These are phyloP conservation scores for Pammene aurita DNA, from an alignment of 2,888 invertebrate genomes.

Conservation along the genomic window DNA sequence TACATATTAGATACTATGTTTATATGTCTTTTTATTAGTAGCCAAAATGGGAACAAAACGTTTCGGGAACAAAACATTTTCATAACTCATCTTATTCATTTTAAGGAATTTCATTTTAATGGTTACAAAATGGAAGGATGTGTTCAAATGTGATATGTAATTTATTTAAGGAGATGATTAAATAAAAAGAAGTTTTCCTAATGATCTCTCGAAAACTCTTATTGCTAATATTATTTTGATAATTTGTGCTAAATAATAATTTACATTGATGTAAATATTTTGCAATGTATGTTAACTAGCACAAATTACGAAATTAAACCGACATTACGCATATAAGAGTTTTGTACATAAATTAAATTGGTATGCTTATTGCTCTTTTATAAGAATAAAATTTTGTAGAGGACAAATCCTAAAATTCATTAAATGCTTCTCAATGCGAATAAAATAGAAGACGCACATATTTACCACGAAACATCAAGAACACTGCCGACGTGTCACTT, in stretches of 20 bases:
- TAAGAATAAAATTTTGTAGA: conserved; percentile 66
- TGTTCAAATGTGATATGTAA: conserved; percentile 82
- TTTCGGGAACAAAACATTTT: conserved; percentile 58
- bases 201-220: conserved; percentile 83
- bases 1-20: not conserved
- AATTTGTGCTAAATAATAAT: conserved; percentile 50
- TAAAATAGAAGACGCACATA: conserved; percentile 50
- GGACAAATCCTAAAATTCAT: conserved; percentile 71
- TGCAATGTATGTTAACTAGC: conserved; percentile 26
- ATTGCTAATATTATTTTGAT: conserved; percentile 62
- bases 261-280: conserved; percentile 13
- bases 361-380: conserved; percentile 72
- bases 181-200: conserved; percentile 78
- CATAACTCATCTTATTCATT: conserved; percentile 46
- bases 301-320: conserved; percentile 41
- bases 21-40: conserved; percentile 5
- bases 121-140: conserved; percentile 72
- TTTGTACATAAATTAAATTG: conserved; percentile 82
- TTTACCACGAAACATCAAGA: not conserved
- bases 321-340: conserved; percentile 62
- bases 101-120: conserved; percentile 51
- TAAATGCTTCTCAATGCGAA: conserved; percentile 49
- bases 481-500: no score
- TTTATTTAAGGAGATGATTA: conserved; percentile 74
- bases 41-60: conserved; percentile 56